These are phyloP conservation scores for Gambusia yucatana DNA, from an alignment of 2,797 vertebrate genomes.

Conservation along the genomic window DNA sequence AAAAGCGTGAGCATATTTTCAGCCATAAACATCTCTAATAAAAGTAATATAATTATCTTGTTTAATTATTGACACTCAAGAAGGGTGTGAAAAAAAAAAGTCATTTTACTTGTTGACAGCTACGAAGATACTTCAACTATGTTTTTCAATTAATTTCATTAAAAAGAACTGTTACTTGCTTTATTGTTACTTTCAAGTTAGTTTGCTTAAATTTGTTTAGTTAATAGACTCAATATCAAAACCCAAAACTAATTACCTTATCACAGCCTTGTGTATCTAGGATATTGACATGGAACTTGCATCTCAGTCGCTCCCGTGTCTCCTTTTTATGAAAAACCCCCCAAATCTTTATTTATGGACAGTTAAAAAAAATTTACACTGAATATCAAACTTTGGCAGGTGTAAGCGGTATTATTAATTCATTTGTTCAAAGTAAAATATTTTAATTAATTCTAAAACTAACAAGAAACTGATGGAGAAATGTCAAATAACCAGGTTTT, in stretches of 20 bases:
- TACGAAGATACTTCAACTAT: neutral
- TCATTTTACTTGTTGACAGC: neutral
- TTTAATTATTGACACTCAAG: neutral
- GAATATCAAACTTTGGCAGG: no score
- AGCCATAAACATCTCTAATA: neutral
- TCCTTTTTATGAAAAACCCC: neutral
- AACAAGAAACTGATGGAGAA: neutral
- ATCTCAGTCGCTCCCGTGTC: neutral
- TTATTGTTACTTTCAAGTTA: neutral
- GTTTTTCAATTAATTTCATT: neutral
- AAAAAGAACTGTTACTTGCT: neutral
- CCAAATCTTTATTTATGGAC: neutral
- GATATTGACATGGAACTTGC: neutral
- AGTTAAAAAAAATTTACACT: neutral
- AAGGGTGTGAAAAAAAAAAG: conserved; percentile 1
- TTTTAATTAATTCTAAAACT: neutral
- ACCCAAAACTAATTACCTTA: neutral
- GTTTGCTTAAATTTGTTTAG: neutral
- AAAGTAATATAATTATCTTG: neutral
- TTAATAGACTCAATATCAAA: neutral
- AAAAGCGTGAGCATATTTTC: neutral
- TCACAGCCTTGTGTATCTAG: neutral
- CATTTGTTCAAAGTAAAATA: neutral
- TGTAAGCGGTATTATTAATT: neutral
- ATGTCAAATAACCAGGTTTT: neutral